These are phyloP conservation scores for Eciton burchellii DNA, from an alignment of 1,140 invertebrate species.

Conservation along the genomic window DNA sequence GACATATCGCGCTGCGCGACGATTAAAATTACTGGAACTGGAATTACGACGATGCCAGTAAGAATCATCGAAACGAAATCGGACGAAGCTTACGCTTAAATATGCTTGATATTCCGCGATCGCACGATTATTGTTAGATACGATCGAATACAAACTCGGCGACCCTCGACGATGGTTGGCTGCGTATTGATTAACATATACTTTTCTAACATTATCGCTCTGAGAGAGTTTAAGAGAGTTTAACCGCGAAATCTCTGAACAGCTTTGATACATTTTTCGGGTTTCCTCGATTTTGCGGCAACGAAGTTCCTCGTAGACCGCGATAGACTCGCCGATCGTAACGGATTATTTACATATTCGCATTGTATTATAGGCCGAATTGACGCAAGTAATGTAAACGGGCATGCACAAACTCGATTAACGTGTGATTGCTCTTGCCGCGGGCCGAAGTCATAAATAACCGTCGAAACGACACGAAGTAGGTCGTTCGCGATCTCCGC, in stretches of 20 bases:
- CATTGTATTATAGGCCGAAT: constrained; percentile 24
- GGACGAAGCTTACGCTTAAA: too few relatives aligned
- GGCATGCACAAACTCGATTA: constrained; percentile 54
- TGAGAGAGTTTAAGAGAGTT: too few relatives aligned
- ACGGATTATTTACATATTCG: not conserved
- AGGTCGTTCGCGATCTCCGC: constrained; percentile 39
- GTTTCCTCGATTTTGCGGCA: not conserved
- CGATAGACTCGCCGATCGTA: not conserved
- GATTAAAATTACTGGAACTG: not conserved
- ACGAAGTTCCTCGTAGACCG: not conserved
- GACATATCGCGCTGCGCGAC: not conserved
- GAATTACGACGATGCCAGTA: not conserved
- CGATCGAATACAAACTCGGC: not conserved
- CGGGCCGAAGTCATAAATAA: constrained; percentile 56
- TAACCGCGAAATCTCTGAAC: too few relatives aligned
- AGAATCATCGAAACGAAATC: not conserved
- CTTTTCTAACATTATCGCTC: not conserved
- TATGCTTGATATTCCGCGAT: too few relatives aligned
- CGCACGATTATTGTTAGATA: not conserved
- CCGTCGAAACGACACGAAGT: constrained; percentile 37
- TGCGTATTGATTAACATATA: not conserved
- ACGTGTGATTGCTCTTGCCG: constrained; percentile 54
- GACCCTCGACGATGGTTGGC: too few relatives aligned
- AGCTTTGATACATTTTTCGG: not conserved
- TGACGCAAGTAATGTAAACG: constrained; percentile 31